Base-by-base conservation (phyloP, 2,113 vertebrate species). In the Eclectus roratus region DNA sequence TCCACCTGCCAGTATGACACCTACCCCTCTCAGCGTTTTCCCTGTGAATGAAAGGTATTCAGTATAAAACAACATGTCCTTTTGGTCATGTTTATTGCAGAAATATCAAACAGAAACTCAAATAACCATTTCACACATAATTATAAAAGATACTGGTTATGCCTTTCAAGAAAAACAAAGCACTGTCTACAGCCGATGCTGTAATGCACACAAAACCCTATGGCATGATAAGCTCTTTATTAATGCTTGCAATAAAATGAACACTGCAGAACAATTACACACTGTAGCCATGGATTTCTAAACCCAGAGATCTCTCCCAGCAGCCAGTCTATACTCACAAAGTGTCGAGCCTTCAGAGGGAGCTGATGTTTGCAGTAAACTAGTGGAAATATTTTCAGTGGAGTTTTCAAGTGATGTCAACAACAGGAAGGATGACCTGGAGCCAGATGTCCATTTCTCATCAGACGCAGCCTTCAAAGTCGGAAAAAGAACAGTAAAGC, bases 401-500 rank as follows among this genome's bases (percentile, higher is more conserved):
- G 89, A 93, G 88, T 91, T 93, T 80, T 97, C 93, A 96, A 76
- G 95, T 94, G 88, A 95, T 96, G 93, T 95, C 96, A 96, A 96
- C 88, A 94, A 93, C 90, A 90, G 94, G 88, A 90, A 94, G 71
- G 91, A 71, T 78, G 85, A 91, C 76, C 94, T 64, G 2, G 53
- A 88, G 90, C 68, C 94, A 78, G 90, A 60, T 93, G 95, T 80
- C 94, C 96, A 94, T 93, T 73, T 91, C 94, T 93, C 91, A 90
- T 88, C 52, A 71, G 55, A 52, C 11, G 4, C 74, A 21, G 50
- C 89, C 94, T 83, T 85, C 66, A 80, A 96, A 96, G 91, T 96
- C 95, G 68, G 33, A 72, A 90, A 6, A 46, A n/a, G 49, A 66
- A 29, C 21, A 14, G 78, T n/a, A 68, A 21, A 46, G 61, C 28